A percentile compares a stretch with the other conserved stretches of the same genome.
phyloP scores from a whole-genome alignment of 1,140 invertebrate genomes.

The Drosophila nasuta region DNA sequence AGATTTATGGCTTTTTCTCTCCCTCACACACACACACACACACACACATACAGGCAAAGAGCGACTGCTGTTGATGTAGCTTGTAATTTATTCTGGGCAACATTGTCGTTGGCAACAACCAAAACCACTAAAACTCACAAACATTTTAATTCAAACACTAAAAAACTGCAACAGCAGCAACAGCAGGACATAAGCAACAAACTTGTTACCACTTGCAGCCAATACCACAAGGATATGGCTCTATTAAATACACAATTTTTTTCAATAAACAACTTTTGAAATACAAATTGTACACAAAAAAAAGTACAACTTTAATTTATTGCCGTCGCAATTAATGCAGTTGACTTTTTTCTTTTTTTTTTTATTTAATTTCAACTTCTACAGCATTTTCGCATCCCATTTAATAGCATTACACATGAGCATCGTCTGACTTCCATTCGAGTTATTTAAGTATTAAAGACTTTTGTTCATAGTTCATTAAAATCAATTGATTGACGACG shows the following conservation, averaged over 20 bases:
- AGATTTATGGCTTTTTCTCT: slow-evolving; percentile 64
- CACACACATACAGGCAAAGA: slow-evolving; percentile 4
- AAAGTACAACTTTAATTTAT: not conserved
- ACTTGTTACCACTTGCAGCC: slow-evolving; percentile 16
- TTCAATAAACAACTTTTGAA: not conserved
- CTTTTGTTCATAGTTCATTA: not conserved
- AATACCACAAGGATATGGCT: slow-evolving; percentile 1
- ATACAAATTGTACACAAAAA: not conserved
- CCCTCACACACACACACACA: no score
- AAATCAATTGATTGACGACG: slow-evolving; percentile 5
- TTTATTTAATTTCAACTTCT: no score
- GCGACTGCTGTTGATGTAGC: slow-evolving; percentile 38
- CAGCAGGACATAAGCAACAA: slow-evolving; percentile 22
- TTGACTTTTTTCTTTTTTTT: no score
- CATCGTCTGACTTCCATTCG: not conserved
- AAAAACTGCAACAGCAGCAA: slow-evolving; percentile 25
- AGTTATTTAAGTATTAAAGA: not conserved
- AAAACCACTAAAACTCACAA: slow-evolving; percentile 32
- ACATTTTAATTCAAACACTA: slow-evolving; percentile 43
- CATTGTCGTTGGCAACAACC: slow-evolving; percentile 58
- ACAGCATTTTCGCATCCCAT: no score
- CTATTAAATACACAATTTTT: not conserved
- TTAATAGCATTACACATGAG: not conserved
- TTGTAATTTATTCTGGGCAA: slow-evolving; percentile 57
- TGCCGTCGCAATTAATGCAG: no score